phyloP scores from a whole-genome alignment of 2,888 invertebrate genomes.

The Acleris holmiana region DNA sequence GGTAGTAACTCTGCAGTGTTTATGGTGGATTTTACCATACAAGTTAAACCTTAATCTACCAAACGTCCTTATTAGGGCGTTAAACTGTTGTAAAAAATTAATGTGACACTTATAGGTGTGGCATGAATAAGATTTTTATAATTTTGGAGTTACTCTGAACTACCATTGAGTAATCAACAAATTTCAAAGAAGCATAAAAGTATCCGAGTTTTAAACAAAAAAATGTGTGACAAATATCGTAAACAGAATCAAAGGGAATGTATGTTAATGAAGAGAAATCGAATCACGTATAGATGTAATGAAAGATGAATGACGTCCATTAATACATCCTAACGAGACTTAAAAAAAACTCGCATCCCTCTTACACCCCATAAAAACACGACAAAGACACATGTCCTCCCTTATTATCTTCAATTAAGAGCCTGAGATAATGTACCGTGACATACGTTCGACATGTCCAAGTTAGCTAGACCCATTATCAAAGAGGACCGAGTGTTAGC shows the following conservation, averaged over 20 bases:
- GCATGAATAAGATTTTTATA: no score
- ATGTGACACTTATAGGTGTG: no score
- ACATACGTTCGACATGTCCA: conserved; percentile 70
- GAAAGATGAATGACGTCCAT: conserved; percentile 64
- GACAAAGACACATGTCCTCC: conserved; percentile 82
- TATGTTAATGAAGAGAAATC: conserved; percentile 37
- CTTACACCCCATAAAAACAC: conserved; percentile 79
- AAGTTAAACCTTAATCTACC: no score
- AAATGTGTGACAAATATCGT: neutral
- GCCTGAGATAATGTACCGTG: conserved; percentile 78
- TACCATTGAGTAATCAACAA: no score
- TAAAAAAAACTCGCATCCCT: conserved; percentile 69
- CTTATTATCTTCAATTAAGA: conserved; percentile 84
- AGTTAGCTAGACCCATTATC: conserved; percentile 46
- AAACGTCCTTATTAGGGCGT: no score
- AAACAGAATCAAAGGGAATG: conserved; percentile 13
- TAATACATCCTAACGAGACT: conserved; percentile 69
- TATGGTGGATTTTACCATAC: no score
- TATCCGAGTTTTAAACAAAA: no score
- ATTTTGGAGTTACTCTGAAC: no score
- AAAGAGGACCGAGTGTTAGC: neutral
- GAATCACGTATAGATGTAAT: conserved; percentile 40
- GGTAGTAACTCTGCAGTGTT: neutral
- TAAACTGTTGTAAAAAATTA: no score
- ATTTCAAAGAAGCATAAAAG: no score